phyloP scores from a whole-genome alignment of 1,140 invertebrate genomes.

The Campoletis sonorensis region DNA sequence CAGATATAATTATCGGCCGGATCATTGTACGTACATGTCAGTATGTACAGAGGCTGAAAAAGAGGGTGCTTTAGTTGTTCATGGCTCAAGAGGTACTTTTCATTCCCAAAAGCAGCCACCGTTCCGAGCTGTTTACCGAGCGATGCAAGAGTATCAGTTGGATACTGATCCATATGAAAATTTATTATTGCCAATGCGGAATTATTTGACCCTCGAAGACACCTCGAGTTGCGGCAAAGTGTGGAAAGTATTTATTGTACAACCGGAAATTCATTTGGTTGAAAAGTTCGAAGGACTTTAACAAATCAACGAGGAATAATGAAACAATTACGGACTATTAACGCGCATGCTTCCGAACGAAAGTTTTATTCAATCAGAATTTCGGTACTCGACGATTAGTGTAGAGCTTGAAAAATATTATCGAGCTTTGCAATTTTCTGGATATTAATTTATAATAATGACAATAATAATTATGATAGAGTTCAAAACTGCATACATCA shows the following conservation, averaged over 20 bases:
- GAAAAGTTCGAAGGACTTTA: constrained; percentile 39
- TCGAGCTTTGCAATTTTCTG: no score
- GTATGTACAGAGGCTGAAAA: constrained; percentile 87
- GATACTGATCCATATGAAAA: constrained; percentile 73
- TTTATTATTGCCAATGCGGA: constrained; percentile 75
- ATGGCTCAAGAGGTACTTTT: constrained; percentile 92
- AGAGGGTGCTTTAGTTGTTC: constrained; percentile 89
- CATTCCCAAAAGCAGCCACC: constrained; percentile 91
- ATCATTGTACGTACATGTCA: constrained; percentile 96
- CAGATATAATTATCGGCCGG: constrained; percentile 93
- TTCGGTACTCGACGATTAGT: no score
- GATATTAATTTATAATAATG: no score
- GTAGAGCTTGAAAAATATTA: neutral
- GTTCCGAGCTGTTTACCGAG: constrained; percentile 86
- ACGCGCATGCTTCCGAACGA: neutral
- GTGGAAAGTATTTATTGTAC: constrained; percentile 71
- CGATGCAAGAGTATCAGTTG: constrained; percentile 81
- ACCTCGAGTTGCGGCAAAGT: constrained; percentile 78
- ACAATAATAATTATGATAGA: no score
- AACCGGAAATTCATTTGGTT: constrained; percentile 68
- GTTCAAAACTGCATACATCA: no score
- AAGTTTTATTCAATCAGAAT: neutral
- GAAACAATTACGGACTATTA: neutral
- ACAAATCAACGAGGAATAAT: no score
- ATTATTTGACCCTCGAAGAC: constrained; percentile 69